Conservation (phyloP, 92 coral and sea anemone genomes). For the Palythoa grandiflora region DNA sequence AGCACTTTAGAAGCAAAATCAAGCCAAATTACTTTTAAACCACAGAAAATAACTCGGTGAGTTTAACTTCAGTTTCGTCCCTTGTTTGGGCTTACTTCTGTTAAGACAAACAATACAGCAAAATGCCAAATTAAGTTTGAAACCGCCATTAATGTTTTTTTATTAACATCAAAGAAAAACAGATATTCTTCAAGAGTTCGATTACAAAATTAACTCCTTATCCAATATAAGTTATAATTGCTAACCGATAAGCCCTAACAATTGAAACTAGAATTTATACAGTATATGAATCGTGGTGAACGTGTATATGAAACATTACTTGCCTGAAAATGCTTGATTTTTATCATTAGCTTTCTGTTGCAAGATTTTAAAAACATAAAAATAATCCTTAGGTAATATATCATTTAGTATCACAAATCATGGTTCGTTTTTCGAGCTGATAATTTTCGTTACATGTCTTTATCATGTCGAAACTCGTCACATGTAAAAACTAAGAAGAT, state of each 20-base stretch:
- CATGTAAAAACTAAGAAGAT: neutral
- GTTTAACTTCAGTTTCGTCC: neutral
- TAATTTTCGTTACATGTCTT: neutral
- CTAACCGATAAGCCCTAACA: neutral
- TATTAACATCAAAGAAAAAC: neutral
- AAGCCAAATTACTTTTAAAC: neutral
- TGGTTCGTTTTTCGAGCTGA: no score
- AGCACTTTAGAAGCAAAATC: neutral
- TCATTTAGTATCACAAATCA: no score
- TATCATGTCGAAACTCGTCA: neutral
- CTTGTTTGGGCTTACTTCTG: neutral
- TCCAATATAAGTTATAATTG: neutral
- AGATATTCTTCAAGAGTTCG: neutral
- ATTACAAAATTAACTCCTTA: conserved; percentile 3
- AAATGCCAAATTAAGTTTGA: neutral
- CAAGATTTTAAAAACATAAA: no score
- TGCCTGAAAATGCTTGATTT: neutral
- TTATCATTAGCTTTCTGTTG: neutral
- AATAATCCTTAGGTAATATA: no score
- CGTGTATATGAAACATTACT: neutral
- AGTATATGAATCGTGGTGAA: no score
- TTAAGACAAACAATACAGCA: neutral
- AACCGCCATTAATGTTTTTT: neutral
- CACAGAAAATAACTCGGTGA: neutral
- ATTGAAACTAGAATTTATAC: neutral